A percentile compares a stretch with the other conserved stretches of the same genome.
These are phyloP conservation scores for Polietes domitor DNA, from an alignment of 2,888 invertebrate species.

Conservation along the genomic window DNA sequence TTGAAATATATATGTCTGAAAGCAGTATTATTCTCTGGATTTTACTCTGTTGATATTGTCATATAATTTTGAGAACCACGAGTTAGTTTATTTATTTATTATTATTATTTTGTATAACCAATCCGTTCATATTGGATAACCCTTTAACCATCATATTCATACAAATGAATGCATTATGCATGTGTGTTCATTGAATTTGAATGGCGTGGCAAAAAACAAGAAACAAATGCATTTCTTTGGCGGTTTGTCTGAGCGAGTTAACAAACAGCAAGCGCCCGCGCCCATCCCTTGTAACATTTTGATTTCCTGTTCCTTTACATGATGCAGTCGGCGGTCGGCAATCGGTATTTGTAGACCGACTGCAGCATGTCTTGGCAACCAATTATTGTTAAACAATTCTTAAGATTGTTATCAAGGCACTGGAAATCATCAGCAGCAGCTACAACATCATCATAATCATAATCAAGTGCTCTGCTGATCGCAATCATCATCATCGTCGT, in stretches of 20 bases:
- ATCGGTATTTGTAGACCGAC: too few relatives aligned
- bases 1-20: too few relatives aligned
- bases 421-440: background rate
- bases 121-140: too few relatives aligned
- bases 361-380: slow-evolving; percentile 52
- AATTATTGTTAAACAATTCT: slow-evolving; percentile 64
- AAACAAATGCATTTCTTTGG: background rate
- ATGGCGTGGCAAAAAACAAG: background rate
- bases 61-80: too few relatives aligned
- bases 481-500: background rate
- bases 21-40: too few relatives aligned
- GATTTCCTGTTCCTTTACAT: slow-evolving; percentile 1
- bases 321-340: background rate
- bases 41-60: too few relatives aligned
- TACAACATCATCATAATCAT: slow-evolving; percentile 1
- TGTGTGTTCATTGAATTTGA: background rate
- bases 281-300: background rate
- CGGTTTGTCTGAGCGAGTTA: too few relatives aligned
- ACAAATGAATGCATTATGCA: too few relatives aligned
- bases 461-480: too few relatives aligned
- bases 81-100: too few relatives aligned
- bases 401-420: slow-evolving; percentile 41
- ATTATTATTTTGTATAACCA: too few relatives aligned
- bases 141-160: too few relatives aligned
- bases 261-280: background rate